A percentile compares a stretch with the other conserved stretches of the same genome.
phyloP scores from a whole-genome alignment of 1,140 invertebrate genomes.

The Phenacoccus solenopsis region DNA sequence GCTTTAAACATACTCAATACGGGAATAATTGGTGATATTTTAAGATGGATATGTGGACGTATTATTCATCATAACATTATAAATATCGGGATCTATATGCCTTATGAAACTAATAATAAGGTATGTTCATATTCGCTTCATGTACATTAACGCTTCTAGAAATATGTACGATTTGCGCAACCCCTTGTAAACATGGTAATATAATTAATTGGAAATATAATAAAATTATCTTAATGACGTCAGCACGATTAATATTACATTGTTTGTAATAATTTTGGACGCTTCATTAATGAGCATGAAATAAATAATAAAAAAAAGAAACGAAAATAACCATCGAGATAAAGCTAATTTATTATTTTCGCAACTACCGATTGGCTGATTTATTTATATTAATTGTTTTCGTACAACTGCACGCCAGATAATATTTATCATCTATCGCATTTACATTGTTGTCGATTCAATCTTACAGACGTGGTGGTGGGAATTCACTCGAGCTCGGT shows the following conservation, averaged over 20 bases:
- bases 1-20: too few species aligned
- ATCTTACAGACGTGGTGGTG: background rate
- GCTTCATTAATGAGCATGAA: background rate
- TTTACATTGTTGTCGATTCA: background rate
- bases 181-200: background rate
- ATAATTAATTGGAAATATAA: background rate
- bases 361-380: background rate
- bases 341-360: background rate
- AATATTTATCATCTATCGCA: background rate
- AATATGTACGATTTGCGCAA: background rate
- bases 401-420: background rate
- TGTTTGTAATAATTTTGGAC: background rate
- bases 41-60: too few species aligned
- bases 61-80: too few species aligned
- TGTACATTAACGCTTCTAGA: background rate
- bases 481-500: background rate
- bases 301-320: background rate
- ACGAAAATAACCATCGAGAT: background rate
- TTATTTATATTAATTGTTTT: background rate
- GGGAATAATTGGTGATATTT: too few species aligned
- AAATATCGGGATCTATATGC: conserved; percentile 7
- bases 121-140: background rate
- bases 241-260: background rate
- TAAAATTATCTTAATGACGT: background rate
- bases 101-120: conserved; percentile 13